Conservation (phyloP, 2,113 vertebrate genomes). For the Seriola quinqueradiata region DNA sequence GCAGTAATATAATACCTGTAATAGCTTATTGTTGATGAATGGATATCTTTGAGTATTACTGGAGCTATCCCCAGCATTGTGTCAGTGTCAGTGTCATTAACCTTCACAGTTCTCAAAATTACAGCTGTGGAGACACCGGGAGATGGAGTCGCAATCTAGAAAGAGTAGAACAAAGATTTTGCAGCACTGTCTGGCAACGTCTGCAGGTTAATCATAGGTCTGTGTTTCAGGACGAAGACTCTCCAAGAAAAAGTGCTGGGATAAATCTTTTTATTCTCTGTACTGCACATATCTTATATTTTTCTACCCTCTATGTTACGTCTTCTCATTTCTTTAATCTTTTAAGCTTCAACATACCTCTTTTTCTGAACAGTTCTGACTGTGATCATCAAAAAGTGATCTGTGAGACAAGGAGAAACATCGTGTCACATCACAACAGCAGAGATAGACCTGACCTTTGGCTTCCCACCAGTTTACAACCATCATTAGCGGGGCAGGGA, state of each 20-base stretch:
- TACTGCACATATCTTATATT: background rate
- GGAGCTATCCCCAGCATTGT: slow-evolving; percentile 53
- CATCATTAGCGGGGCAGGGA: slow-evolving; percentile 77
- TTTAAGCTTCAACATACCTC: slow-evolving; percentile 18
- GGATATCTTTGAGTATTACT: slow-evolving; percentile 58
- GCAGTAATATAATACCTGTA: slow-evolving; percentile 65
- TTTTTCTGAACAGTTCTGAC: background rate
- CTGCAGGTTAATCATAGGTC: slow-evolving; percentile 67
- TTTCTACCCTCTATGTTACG: background rate
- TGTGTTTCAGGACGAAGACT: slow-evolving; percentile 47
- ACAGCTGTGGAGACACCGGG: slow-evolving; percentile 40
- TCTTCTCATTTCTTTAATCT: slow-evolving; percentile 34
- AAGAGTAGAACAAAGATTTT: slow-evolving; percentile 55
- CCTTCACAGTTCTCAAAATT: slow-evolving; percentile 64
- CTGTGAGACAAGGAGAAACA: slow-evolving; percentile 38
- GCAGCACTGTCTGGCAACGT: slow-evolving; percentile 13
- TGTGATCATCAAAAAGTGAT: slow-evolving; percentile 16
- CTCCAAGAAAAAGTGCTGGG: slow-evolving; percentile 13
- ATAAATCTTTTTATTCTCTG: slow-evolving; percentile 47
- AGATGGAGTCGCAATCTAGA: slow-evolving; percentile 30
- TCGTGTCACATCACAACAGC: slow-evolving; percentile 56
- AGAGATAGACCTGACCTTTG: slow-evolving; percentile 65
- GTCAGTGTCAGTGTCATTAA: slow-evolving; percentile 72
- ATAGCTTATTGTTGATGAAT: slow-evolving; percentile 71
- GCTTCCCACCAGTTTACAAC: slow-evolving; percentile 68